Evolutionary conservation across 1,140 invertebrate genomes (phyloP).

Genomic region (Aphis craccivora): DNA sequence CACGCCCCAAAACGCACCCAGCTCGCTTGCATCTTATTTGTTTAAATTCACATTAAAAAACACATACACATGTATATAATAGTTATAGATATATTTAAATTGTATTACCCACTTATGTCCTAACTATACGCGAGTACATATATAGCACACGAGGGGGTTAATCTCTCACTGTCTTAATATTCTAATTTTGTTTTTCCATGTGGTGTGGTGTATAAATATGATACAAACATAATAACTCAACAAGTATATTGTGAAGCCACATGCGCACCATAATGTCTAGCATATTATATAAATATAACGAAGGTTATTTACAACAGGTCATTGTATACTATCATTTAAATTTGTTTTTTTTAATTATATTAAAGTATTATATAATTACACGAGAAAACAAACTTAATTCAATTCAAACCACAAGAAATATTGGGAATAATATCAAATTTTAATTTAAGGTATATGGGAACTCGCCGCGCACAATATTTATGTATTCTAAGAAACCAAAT

Average conservation of each 20-base stretch:
- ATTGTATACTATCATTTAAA: not conserved
- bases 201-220: not conserved
- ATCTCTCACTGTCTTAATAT: conserved; percentile 16
- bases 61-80: not conserved
- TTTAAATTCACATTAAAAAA: conserved; percentile 9
- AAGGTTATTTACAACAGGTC: not conserved
- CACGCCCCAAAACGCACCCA: not conserved
- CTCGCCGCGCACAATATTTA: not conserved
- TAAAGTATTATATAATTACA: not conserved
- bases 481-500: not conserved
- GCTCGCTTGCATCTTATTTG: not conserved
- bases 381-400: not conserved
- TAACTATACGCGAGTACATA: not conserved
- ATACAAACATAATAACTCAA: not conserved
- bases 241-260: not conserved
- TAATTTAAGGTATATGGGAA: not conserved
- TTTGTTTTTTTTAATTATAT: not conserved
- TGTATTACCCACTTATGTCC: not conserved
- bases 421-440: not conserved
- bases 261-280: not conserved
- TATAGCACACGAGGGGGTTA: not conserved
- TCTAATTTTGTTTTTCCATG: conserved; percentile 21
- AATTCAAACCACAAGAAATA: not conserved
- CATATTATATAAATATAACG: not conserved
- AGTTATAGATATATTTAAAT: not conserved